Evolutionary conservation across 2,113 vertebrate species (phyloP).

Genomic region (Dromaius novaehollandiae): DNA sequence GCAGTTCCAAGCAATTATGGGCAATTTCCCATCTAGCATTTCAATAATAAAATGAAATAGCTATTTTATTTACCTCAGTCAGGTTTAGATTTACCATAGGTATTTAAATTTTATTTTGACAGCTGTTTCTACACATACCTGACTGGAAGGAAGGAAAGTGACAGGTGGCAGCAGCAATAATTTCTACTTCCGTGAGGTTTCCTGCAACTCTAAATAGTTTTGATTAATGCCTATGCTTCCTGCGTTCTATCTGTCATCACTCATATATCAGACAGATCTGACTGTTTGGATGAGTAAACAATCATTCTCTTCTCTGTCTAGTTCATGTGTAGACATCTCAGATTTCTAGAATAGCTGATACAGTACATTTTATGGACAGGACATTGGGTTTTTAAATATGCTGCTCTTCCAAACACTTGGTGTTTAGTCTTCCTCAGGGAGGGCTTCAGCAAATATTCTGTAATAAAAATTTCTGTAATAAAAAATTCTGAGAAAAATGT

Average conservation of each 20-base stretch:
- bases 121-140: not conserved
- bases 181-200: not conserved
- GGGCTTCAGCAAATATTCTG: not conserved
- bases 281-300: not conserved
- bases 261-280: not conserved
- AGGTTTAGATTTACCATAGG: not conserved
- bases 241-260: not conserved
- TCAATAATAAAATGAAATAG: not conserved
- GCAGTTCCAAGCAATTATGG: not conserved
- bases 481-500: not conserved
- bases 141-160: not conserved
- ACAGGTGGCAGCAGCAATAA: not conserved
- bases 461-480: not conserved
- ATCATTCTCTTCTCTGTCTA: not conserved
- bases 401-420: not conserved
- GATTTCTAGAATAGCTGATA: not conserved
- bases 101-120: constrained; percentile 4
- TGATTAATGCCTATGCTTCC: not conserved
- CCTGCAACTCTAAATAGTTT: not conserved
- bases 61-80: constrained; percentile 6
- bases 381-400: not conserved
- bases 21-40: not conserved
- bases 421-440: not conserved
- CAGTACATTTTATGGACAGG: not conserved
- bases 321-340: not conserved